phyloP scores from a whole-genome alignment of 2,113 vertebrate species.

The Probosciger aterrimus region DNA sequence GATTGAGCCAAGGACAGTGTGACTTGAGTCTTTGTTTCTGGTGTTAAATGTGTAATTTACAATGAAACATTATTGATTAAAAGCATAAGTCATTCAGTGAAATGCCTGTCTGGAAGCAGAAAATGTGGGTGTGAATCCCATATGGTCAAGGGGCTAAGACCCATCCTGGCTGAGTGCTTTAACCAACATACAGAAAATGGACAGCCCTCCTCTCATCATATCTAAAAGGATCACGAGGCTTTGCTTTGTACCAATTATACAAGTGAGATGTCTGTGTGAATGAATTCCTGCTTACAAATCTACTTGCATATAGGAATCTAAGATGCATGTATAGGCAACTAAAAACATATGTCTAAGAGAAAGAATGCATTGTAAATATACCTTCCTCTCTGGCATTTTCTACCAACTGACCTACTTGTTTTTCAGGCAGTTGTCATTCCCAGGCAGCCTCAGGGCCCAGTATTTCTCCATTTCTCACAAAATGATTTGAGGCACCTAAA shows the following conservation, averaged over 20 bases:
- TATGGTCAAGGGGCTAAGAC: accelerated
- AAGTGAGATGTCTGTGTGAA: not conserved
- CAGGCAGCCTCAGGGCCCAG: not conserved
- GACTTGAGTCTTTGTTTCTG: not conserved
- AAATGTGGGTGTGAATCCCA: not conserved
- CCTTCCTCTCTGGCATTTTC: not conserved
- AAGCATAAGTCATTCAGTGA: not conserved
- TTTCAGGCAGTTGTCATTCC: not conserved
- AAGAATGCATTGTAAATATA: not conserved
- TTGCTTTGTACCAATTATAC: not conserved
- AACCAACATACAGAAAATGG: not conserved
- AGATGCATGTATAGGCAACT: not conserved
- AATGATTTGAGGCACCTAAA: not conserved
- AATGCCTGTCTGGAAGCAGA: not conserved
- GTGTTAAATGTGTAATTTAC: not conserved
- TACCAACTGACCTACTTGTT: not conserved
- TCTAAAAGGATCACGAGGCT: not conserved
- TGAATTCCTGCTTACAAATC: not conserved
- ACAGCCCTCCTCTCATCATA: not conserved
- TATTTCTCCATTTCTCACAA: not conserved
- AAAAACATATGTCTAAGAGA: not conserved
- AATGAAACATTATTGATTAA: not conserved
- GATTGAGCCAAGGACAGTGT: not conserved
- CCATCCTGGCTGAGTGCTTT: not conserved
- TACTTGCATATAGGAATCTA: not conserved